Percentiles rank a stretch among this genome's conserved stretches.
phyloP scores from a whole-genome alignment of 2,113 vertebrate species.

The Eulacestoma nigropectus region DNA sequence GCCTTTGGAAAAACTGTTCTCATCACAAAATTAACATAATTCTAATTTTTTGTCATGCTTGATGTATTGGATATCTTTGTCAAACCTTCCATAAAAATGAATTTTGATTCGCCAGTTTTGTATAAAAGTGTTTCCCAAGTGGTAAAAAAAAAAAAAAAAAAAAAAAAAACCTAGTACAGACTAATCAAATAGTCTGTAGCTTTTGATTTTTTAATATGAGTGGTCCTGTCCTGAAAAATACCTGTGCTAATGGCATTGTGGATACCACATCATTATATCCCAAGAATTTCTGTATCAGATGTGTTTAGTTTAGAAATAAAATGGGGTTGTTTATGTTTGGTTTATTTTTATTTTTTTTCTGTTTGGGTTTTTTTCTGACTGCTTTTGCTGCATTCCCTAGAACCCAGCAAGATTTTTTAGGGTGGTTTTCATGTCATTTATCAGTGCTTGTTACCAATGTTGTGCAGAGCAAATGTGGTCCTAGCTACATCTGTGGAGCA shows the following conservation, averaged over 20 bases:
- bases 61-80: not conserved
- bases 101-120: not conserved
- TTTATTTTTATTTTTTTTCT: not conserved
- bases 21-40: not conserved
- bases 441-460: not conserved
- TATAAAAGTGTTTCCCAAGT: not conserved
- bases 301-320: not conserved
- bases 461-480: not conserved
- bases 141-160: not conserved
- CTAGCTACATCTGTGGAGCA: not conserved
- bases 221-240: not conserved
- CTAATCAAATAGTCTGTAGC: not conserved
- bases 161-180: not conserved
- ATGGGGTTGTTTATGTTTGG: fast-evolving
- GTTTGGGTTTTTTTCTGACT: fast-evolving
- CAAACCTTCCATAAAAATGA: not conserved
- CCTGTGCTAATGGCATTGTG: not conserved
- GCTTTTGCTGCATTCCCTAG: not conserved
- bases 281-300: not conserved
- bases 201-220: not conserved
- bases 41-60: not conserved
- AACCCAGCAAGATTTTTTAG: not conserved
- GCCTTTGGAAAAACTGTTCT: not conserved
- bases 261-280: not conserved
- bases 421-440: not conserved